phyloP scores from a whole-genome alignment of 2,113 vertebrate genomes.

The Mirounga angustirostris region DNA sequence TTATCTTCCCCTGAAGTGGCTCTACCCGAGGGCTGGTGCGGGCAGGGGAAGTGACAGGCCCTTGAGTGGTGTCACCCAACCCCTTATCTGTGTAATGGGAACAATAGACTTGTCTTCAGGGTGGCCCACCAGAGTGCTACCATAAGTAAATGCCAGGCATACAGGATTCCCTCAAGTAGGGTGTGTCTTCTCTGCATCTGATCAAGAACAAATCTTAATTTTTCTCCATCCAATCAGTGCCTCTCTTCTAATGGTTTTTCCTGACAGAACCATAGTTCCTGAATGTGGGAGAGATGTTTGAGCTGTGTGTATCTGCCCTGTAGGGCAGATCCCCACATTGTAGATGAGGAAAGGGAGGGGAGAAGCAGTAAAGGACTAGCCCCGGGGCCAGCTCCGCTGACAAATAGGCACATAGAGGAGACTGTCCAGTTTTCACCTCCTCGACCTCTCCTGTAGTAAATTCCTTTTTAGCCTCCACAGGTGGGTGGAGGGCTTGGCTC shows the following conservation, averaged over 20 bases:
- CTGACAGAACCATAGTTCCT: background rate
- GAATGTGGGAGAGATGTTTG: background rate
- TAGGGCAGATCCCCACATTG: fast-evolving
- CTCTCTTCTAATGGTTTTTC: background rate
- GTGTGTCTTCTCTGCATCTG: background rate
- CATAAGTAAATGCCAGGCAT: fast-evolving
- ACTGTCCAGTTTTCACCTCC: background rate
- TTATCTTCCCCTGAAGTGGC: background rate
- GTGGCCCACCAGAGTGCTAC: background rate
- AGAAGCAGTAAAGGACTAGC: background rate
- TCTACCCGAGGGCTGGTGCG: fast-evolving
- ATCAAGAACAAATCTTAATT: background rate
- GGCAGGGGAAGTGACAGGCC: background rate
- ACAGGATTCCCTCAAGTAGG: background rate
- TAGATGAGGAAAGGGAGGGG: background rate
- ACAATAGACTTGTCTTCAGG: background rate
- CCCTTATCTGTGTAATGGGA: background rate
- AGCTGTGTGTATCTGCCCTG: fast-evolving
- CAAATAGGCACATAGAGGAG: background rate
- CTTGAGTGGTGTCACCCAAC: background rate
- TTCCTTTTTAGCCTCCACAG: background rate
- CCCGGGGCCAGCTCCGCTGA: background rate
- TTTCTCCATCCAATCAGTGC: background rate
- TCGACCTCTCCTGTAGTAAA: background rate
- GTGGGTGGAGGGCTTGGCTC: background rate